Base-by-base conservation (phyloP, 2,888 invertebrate genomes). In the Meliscaeva auricollis region DNA sequence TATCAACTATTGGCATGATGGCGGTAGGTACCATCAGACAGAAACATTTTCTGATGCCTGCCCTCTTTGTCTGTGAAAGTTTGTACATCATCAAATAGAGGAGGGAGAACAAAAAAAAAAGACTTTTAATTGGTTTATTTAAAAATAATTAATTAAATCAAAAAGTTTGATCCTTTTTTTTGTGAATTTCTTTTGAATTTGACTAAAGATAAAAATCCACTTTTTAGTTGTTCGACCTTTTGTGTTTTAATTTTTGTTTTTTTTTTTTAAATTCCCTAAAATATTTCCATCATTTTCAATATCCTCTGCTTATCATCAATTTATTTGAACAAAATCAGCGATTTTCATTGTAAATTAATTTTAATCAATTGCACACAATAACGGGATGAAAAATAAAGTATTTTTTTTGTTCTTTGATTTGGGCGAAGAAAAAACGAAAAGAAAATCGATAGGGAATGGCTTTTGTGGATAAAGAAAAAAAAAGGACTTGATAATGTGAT, bases 81-180 rank as follows among this genome's bases (percentile, higher is more conserved):
- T 66, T 72, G 66, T 58, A 72, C 72, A 68, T 82, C 60, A 68
- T 38, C 56, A 20, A 44, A 15, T 11, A 38, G 11, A 38, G 9
- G 11, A 13, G 11, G 38, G 11, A 11, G 38, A 17, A 11, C 2
- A 9, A 70, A n/a, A 35, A 46, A 46, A 56, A 32, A 9, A 20
- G 64, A 5, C n/a, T 46, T 78, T 73, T 83, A 83, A 83, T 83
- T 83, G 78, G 66, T 56, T 20, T 82, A 66, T 72, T 72, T n/a
- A 60, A 54, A 72, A 72, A 58, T 73, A 73, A 77, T 73, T 82
- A 78, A 82, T 83, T 73, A 73, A 83, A 73, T 83, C 68, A 38
- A n/a, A 13, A 77, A 73, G 50, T 73, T 77, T 26, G 15, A 38
- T 50, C 30, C 50, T 44, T 13, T n/a, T 62, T 54, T 20, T 13